Conservation (phyloP, 2,888 invertebrate genomes). For the Acanthococcus lagerstroemiae region DNA sequence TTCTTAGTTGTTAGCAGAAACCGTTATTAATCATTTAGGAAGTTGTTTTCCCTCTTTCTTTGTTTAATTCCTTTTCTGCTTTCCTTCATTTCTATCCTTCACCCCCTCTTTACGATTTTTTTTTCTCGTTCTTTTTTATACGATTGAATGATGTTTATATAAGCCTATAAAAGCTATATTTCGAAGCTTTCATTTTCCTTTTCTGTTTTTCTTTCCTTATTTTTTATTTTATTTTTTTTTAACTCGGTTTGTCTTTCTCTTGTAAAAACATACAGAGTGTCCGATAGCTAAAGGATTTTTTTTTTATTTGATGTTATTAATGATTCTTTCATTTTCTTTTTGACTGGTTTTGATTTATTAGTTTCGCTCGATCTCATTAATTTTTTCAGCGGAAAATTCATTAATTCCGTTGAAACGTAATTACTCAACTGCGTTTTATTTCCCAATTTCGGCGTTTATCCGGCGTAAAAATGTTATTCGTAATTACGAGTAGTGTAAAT, state of each 20-base stretch:
- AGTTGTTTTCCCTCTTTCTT: slow-evolving; percentile 31
- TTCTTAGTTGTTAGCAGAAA: slow-evolving; percentile 29
- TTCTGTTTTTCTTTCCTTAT: not conserved
- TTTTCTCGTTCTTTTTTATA: slow-evolving; percentile 20
- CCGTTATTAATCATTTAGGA: slow-evolving; percentile 31
- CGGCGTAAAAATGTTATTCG: not conserved
- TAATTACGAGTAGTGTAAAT: slow-evolving; percentile 20
- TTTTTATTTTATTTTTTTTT: slow-evolving; percentile 9
- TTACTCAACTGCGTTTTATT: slow-evolving; percentile 25
- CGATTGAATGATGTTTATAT: slow-evolving; percentile 30
- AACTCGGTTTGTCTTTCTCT: slow-evolving; percentile 18
- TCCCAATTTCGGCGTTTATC: slow-evolving; percentile 8
- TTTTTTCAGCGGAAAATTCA: slow-evolving; percentile 20
- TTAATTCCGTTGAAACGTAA: slow-evolving; percentile 25
- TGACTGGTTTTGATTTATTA: slow-evolving; percentile 31
- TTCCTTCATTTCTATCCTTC: slow-evolving; percentile 19
- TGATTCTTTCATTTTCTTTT: slow-evolving; percentile 29
- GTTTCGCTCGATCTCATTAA: slow-evolving; percentile 25
- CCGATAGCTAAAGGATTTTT: slow-evolving; percentile 22
- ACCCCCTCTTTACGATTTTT: slow-evolving; percentile 8
- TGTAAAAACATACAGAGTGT: slow-evolving; percentile 24
- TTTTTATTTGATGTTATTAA: slow-evolving; percentile 27
- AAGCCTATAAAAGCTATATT: slow-evolving; percentile 31
- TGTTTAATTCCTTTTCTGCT: slow-evolving; percentile 29
- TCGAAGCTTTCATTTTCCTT: not conserved